Evolutionary conservation across 2,797 vertebrate species (phyloP), one percentile per base, ranked within the genome.

Genomic region (Anguilla marmorata): DNA sequence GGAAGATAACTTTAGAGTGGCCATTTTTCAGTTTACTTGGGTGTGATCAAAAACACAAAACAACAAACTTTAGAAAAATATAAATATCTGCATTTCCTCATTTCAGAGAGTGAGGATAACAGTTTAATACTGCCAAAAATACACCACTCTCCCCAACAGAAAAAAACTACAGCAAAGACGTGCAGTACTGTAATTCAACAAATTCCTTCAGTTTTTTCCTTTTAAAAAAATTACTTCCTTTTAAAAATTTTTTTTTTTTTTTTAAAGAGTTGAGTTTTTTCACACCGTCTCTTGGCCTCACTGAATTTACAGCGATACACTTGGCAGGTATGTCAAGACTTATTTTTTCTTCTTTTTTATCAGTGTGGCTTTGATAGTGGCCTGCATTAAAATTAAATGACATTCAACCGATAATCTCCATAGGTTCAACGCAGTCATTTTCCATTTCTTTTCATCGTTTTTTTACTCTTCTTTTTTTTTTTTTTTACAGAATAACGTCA

Each of bases 401-500:
- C 56, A 48, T 66, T 56, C 48, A 56, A 56, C 12, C 41, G 24
- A 84, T 27, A 7, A 54, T 56, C 82, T 54, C 79, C 83, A 56
- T 50, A 16, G 56, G 79, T 80, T 56, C 56, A 48, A 63, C 21
- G 87, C 41, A 72, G 30, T 56, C 16, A 84, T 50, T 69, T 27
- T 69, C 19, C 37, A 80, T 80, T 80, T 80, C 76, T 80, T 80
- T 83, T 52, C 9, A 19, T 58, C 0, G 12, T 82, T 87, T 63
- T 87, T 24, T 58, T 24, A n/a, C 1, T 6, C 14, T 27, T 8
- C 11, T 12, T 19, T 76, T 76, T 76, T 69, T 30, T 30, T 58
- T 74, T 14, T 79, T 84, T 87, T 84, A 84, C 87, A 84, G 60
- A 79, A 72, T n/a, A 60, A 54, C 33, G 66, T 88, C 50, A 84